These are phyloP conservation scores for Gallinago media DNA, from an alignment of 2,113 vertebrate species.

Conservation along the genomic window DNA sequence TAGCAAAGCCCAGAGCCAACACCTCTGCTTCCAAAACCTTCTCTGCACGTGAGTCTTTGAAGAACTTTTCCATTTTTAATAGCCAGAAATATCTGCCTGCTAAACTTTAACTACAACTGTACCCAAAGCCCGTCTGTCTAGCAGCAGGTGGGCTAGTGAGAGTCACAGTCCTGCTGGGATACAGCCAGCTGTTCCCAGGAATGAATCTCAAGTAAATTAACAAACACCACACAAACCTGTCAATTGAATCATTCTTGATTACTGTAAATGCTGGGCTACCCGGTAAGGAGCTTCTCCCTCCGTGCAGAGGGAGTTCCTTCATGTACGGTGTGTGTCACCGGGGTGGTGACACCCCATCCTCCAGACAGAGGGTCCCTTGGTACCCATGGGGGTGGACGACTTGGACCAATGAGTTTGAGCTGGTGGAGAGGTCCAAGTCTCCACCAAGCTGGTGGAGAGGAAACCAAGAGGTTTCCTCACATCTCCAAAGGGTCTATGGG, in stretches of 20 bases:
- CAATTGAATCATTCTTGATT: constrained; percentile 73
- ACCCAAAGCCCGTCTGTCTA: constrained; percentile 67
- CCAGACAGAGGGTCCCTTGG: background rate
- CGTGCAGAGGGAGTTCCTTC: background rate
- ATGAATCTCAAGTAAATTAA: constrained; percentile 80
- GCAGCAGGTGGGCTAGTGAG: constrained; percentile 77
- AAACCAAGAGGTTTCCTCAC: background rate
- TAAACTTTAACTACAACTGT: constrained; percentile 73
- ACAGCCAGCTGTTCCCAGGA: constrained; percentile 77
- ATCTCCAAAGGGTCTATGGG: background rate
- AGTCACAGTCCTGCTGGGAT: constrained; percentile 77
- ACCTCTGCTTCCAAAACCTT: background rate
- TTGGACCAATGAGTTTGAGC: background rate
- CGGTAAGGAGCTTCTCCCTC: background rate
- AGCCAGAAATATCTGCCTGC: constrained; percentile 67
- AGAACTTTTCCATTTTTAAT: constrained; percentile 70
- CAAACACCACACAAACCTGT: constrained; percentile 81
- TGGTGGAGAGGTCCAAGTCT: background rate
- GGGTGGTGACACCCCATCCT: background rate
- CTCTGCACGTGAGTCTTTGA: background rate
- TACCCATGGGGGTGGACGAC: background rate
- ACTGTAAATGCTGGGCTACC: constrained; percentile 62
- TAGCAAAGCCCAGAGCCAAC: background rate
- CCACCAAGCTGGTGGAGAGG: background rate
- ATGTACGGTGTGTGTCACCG: background rate